Percentiles rank a stretch among this genome's conserved stretches.
Evolutionary conservation across 2,113 vertebrate genomes (phyloP).

Genomic region (Speoplatyrhinus poulsoni): DNA sequence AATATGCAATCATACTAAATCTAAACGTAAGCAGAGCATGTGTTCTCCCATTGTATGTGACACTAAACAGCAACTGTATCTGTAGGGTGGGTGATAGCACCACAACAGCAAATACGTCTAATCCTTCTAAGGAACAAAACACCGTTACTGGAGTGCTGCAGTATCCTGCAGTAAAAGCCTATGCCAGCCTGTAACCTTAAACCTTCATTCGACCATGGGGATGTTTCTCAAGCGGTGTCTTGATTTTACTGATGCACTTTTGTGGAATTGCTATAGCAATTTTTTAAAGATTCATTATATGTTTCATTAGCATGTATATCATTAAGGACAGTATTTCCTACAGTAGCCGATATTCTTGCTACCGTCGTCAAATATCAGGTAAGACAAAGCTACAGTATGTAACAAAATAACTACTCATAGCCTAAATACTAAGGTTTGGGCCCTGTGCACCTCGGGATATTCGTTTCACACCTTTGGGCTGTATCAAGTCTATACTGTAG

Average conservation of each 20-base stretch:
- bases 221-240: background rate
- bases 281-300: no score
- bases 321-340: no score
- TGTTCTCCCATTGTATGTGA: no score
- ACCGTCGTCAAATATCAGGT: conserved; percentile 55
- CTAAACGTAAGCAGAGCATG: no score
- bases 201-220: background rate
- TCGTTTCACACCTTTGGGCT: conserved; percentile 59
- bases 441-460: conserved; percentile 31
- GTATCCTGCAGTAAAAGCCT: background rate
- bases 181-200: background rate
- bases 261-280: background rate
- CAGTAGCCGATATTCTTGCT: no score
- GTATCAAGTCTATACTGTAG: conserved; percentile 47
- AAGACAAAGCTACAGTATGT: conserved; percentile 52
- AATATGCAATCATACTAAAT: no score
- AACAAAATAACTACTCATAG: conserved; percentile 52
- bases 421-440: no score
- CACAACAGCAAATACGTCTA: background rate
- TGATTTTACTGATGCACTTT: background rate
- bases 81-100: background rate
- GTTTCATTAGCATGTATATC: no score
- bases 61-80: no score
- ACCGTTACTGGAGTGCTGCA: background rate
- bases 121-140: background rate